phyloP scores from a whole-genome alignment of 2,888 invertebrate species.

The Heliothis peltigera region DNA sequence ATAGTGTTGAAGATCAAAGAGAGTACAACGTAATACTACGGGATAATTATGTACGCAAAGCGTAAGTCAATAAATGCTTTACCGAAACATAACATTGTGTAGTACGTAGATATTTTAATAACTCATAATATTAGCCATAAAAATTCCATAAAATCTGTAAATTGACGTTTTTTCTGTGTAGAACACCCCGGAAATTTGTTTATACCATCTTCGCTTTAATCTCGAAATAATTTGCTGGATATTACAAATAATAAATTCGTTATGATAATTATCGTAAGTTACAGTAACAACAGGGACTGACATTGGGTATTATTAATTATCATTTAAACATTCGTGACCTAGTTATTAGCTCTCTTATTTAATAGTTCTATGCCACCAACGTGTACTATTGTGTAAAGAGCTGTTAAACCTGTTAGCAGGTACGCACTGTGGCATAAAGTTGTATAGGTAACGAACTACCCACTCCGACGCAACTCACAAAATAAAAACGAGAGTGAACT shows the following conservation, averaged over 20 bases:
- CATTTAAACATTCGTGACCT: background rate
- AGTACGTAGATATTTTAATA: constrained; percentile 31
- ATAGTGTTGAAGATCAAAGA: constrained; percentile 57
- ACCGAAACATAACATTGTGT: constrained; percentile 30
- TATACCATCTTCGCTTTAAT: constrained; percentile 1
- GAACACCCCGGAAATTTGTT: constrained; percentile 8
- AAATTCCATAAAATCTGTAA: constrained; percentile 10
- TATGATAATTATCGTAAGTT: background rate
- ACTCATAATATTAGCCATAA: constrained; percentile 26
- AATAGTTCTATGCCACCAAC: constrained; percentile 21
- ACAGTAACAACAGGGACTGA: background rate
- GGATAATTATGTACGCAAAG: constrained; percentile 36
- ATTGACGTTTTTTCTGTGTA: constrained; percentile 12
- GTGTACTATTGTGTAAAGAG: constrained; percentile 34
- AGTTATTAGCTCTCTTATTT: constrained; percentile 20
- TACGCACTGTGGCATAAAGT: constrained; percentile 19
- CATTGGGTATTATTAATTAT: background rate
- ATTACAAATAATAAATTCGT: background rate
- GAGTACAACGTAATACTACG: constrained; percentile 46
- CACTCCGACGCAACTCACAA: constrained; percentile 12
- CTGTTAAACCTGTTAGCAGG: constrained; percentile 40
- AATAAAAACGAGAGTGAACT: constrained; percentile 39
- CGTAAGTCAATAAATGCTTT: constrained; percentile 52
- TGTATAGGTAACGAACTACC: constrained; percentile 21
- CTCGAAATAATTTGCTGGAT: background rate